These are phyloP conservation scores for Ranitomeya variabilis DNA, from an alignment of 2,113 vertebrate genomes.

Conservation along the genomic window DNA sequence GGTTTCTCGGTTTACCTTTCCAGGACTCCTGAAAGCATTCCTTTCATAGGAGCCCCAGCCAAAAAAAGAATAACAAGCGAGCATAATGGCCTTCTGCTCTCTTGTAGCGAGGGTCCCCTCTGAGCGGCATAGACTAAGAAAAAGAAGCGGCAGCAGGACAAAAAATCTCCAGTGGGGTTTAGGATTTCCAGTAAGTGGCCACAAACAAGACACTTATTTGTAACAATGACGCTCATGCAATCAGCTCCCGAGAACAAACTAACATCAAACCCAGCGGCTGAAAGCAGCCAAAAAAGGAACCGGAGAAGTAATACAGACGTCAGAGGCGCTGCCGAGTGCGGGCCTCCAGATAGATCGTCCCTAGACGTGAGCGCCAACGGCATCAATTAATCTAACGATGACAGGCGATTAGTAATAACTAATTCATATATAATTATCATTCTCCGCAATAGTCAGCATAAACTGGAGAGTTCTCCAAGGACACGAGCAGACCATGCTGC, in stretches of 20 bases:
- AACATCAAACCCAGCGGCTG: neutral
- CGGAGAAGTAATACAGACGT: neutral
- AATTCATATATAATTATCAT: no score
- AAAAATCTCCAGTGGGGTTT: constrained; percentile 34
- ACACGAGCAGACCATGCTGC: no score
- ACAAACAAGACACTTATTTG: constrained; percentile 38
- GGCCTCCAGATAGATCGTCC: neutral
- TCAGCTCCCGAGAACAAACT: neutral
- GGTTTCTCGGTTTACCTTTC: constrained; percentile 7
- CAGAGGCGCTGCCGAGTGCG: neutral
- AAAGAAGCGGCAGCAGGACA: neutral
- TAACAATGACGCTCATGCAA: neutral
- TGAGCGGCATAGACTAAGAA: neutral
- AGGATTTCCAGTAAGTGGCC: constrained; percentile 52
- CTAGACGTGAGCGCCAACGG: no score
- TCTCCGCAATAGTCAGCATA: no score
- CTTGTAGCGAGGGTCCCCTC: neutral
- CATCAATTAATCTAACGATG: no score
- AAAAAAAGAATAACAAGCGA: neutral
- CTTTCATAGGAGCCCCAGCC: neutral
- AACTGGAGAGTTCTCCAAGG: no score
- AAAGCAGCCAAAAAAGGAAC: neutral
- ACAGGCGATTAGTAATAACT: no score
- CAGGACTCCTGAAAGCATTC: neutral
- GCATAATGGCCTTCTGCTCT: neutral